These are phyloP conservation scores for Accipiter virgatus DNA, from an alignment of 2,113 vertebrate genomes.

Conservation along the genomic window DNA sequence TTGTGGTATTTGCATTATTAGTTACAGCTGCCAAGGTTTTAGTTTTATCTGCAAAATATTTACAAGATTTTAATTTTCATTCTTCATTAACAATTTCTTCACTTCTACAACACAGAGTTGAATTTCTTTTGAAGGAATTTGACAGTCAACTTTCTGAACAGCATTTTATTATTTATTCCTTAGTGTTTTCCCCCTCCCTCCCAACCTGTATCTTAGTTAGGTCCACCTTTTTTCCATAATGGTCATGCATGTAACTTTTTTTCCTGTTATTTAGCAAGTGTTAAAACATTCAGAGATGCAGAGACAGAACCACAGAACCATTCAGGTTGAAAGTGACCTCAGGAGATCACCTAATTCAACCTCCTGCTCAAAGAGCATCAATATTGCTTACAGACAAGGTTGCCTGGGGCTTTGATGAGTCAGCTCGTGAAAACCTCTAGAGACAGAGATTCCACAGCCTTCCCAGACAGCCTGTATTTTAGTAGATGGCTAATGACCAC, in stretches of 20 bases:
- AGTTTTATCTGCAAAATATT: slow-evolving; percentile 83
- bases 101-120: neutral
- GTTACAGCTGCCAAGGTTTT: slow-evolving; percentile 82
- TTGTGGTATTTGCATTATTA: slow-evolving; percentile 78
- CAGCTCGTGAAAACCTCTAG: neutral
- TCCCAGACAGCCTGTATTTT: neutral
- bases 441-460: neutral
- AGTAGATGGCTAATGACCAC: neutral
- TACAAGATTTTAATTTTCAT: neutral
- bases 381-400: neutral
- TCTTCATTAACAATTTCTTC: neutral
- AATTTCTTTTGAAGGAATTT: neutral
- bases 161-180: neutral
- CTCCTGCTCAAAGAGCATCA: neutral
- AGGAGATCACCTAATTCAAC: neutral
- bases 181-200: neutral
- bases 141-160: neutral
- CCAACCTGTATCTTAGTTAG: neutral
- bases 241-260: neutral
- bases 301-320: neutral
- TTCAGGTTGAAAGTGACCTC: neutral
- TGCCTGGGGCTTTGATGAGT: neutral
- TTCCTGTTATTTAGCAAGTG: neutral
- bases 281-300: neutral
- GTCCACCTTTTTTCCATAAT: neutral